Evolutionary conservation across 2,113 vertebrate species (phyloP).

Genomic region (Percina caprodes): DNA sequence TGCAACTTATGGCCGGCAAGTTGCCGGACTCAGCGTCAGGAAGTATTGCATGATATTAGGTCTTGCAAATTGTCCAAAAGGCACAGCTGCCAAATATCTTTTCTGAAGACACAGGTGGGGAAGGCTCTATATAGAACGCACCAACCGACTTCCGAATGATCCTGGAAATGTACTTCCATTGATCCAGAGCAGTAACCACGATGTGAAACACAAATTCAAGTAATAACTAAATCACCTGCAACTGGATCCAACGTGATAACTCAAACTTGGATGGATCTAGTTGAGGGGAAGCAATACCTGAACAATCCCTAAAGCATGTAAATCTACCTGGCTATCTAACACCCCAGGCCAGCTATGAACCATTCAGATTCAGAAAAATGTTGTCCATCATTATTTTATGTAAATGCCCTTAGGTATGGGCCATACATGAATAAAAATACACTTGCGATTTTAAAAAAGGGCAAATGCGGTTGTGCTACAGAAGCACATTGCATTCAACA

Average conservation of each 20-base stretch:
- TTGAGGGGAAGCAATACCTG: not conserved
- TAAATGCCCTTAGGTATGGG: not conserved
- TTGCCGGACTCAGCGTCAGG: no score
- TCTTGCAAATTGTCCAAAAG: no score
- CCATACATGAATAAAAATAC: not conserved
- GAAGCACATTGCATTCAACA: not conserved
- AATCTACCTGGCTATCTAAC: not conserved
- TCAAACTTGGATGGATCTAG: not conserved
- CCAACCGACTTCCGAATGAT: no score
- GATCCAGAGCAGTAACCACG: no score
- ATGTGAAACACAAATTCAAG: no score
- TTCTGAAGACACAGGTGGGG: no score
- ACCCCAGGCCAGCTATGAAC: not conserved
- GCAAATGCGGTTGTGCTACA: not conserved
- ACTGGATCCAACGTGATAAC: not conserved
- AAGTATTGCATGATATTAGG: no score
- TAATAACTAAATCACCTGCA: not conserved
- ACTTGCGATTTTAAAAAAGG: not conserved
- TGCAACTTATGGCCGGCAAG: no score
- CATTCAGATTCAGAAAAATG: not conserved
- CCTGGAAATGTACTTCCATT: no score
- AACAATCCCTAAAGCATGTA: not conserved
- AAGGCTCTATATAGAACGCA: no score
- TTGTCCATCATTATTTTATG: not conserved
- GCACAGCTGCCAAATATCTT: no score